These are phyloP conservation scores for Gadus chalcogrammus DNA, from an alignment of 2,113 vertebrate genomes.

Conservation along the genomic window DNA sequence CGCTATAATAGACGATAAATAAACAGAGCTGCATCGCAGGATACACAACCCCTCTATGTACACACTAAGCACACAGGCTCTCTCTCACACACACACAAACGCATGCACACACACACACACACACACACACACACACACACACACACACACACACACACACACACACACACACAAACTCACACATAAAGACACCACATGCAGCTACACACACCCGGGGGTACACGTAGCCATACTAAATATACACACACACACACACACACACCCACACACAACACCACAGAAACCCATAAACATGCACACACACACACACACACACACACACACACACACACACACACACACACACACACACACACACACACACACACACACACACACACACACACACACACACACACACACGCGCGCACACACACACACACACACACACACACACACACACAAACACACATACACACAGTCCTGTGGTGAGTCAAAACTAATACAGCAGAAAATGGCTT, in stretches of 20 bases:
- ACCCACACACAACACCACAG: slow-evolving; percentile 9
- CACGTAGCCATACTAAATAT: neutral
- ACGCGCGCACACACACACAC: neutral
- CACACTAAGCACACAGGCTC: slow-evolving; percentile 1
- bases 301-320: too few relatives aligned
- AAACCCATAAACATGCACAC: too few relatives aligned
- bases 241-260: slow-evolving; percentile 9
- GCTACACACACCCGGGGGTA: neutral
- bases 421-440: neutral
- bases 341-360: slow-evolving; percentile 1
- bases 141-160: slow-evolving; percentile 19
- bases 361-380: slow-evolving; percentile 5
- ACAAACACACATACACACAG: slow-evolving; percentile 11
- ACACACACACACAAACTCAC: slow-evolving; percentile 7
- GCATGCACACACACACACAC: slow-evolving; percentile 19
- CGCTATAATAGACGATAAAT: slow-evolving; percentile 69
- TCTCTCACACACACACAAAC: slow-evolving; percentile 1
- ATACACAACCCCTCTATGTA: slow-evolving; percentile 28
- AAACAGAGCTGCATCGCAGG: slow-evolving; percentile 55
- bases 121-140: slow-evolving; percentile 10
- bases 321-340: too few relatives aligned
- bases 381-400: slow-evolving; percentile 10
- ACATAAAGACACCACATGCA: slow-evolving; percentile 2
- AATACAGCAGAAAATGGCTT: slow-evolving; percentile 65
- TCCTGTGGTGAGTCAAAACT: slow-evolving; percentile 56